phyloP scores from a whole-genome alignment of 2,888 invertebrate species.

The Amphipoea oculea region DNA sequence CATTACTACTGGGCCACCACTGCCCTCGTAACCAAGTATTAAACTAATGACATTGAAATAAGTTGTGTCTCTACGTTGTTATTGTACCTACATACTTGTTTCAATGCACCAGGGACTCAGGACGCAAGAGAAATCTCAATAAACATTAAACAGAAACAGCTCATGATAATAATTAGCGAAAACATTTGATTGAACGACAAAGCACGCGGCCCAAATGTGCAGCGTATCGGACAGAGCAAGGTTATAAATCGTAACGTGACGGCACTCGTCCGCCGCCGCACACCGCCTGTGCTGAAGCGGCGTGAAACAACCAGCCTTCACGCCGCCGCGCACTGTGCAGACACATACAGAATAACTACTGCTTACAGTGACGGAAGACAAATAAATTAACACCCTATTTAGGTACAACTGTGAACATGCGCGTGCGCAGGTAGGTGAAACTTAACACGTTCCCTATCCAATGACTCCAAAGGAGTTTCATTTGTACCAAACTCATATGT shows the following conservation, averaged over 20 bases:
- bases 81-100: background rate
- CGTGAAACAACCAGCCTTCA: conserved; percentile 75
- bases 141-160: conserved; percentile 14
- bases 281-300: conserved; percentile 55
- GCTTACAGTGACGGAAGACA: background rate
- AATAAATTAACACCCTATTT: background rate
- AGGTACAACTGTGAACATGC: background rate
- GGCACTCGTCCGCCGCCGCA: conserved; percentile 10
- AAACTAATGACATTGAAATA: background rate
- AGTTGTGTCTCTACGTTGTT: background rate
- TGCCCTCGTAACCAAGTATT: background rate
- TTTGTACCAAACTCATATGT: too few species aligned
- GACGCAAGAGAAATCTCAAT: conserved; percentile 29
- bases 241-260: conserved; percentile 54
- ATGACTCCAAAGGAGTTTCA: too few species aligned
- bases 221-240: conserved; percentile 66
- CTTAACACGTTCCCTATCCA: too few species aligned
- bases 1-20: background rate
- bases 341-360: conserved; percentile 10
- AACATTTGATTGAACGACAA: conserved; percentile 48
- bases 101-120: conserved; percentile 4
- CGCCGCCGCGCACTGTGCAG: conserved; percentile 64
- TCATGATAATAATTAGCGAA: conserved; percentile 43
- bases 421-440: background rate
- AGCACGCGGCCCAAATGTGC: conserved; percentile 64